Percentiles rank a stretch among this genome's conserved stretches.
phyloP scores from a whole-genome alignment of 2,797 vertebrate species.

The Columba guinea region DNA sequence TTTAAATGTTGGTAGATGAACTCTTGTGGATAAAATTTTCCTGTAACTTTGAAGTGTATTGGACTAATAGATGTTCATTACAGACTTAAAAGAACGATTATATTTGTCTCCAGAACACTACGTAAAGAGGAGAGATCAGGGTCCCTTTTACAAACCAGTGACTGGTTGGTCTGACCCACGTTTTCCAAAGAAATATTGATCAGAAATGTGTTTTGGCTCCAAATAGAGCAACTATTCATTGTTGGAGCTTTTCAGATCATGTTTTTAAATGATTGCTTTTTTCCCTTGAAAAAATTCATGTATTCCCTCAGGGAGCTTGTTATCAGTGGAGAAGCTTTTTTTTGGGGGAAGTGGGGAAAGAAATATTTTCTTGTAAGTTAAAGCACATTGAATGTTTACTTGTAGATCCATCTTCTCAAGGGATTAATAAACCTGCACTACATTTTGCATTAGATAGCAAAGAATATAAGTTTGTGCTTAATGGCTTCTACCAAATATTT shows the following conservation, averaged over 20 bases:
- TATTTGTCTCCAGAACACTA: neutral
- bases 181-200: constrained; percentile 33
- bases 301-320: constrained; percentile 56
- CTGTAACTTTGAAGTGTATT: neutral
- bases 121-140: neutral
- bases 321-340: neutral
- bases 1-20: neutral
- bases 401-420: constrained; percentile 28
- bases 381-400: constrained; percentile 20
- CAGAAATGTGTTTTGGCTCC: neutral
- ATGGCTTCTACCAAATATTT: constrained; percentile 65
- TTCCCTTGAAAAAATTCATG: neutral
- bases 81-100: neutral
- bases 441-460: neutral
- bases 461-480: neutral
- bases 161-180: neutral
- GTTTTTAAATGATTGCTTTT: neutral
- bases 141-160: neutral
- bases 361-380: neutral
- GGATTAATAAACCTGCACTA: constrained; percentile 22
- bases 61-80: neutral
- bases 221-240: neutral
- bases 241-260: neutral
- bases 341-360: rapidly evolving
- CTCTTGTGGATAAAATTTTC: neutral